Percentiles rank a stretch among this genome's conserved stretches.
Evolutionary conservation across 2,888 invertebrate genomes (phyloP).

Genomic region (Troglohyphantes excavatus): DNA sequence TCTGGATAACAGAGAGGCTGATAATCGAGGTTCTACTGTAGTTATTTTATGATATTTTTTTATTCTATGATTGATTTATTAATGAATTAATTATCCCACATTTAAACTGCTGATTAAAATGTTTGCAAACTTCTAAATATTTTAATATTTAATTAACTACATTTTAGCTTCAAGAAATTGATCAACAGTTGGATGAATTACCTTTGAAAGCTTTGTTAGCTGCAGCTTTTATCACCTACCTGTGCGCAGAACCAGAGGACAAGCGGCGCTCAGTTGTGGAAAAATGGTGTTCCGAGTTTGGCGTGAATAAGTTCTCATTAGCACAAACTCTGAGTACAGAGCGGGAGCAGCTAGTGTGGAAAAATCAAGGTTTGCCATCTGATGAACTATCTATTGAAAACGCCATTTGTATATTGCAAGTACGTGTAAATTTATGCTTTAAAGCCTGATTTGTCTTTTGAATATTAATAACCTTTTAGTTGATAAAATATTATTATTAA

Average conservation of each 20-base stretch:
- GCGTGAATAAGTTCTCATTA: conserved; percentile 84
- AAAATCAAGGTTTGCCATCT: conserved; percentile 91
- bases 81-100: no score
- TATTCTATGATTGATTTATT: no score
- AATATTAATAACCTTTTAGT: no score
- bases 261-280: conserved; percentile 85
- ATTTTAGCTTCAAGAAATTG: conserved; percentile 83
- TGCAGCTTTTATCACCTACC: conserved; percentile 90
- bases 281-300: conserved; percentile 83
- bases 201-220: conserved; percentile 88
- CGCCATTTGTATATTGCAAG: conserved; percentile 90
- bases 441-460: no score
- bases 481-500: no score
- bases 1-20: no score
- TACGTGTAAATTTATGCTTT: conserved; percentile 82
- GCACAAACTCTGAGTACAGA: conserved; percentile 86
- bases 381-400: conserved; percentile 91
- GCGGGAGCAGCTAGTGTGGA: conserved; percentile 92
- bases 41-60: no score
- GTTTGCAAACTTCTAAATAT: no score
- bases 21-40: no score
- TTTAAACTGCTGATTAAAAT: background rate
- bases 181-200: conserved; percentile 86
- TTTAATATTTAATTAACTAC: no score
- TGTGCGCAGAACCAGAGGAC: conserved; percentile 88